Evolutionary conservation across 2,797 vertebrate genomes (phyloP), one percentile per base, ranked within the genome.

Genomic region (Margarornis squamiger): DNA sequence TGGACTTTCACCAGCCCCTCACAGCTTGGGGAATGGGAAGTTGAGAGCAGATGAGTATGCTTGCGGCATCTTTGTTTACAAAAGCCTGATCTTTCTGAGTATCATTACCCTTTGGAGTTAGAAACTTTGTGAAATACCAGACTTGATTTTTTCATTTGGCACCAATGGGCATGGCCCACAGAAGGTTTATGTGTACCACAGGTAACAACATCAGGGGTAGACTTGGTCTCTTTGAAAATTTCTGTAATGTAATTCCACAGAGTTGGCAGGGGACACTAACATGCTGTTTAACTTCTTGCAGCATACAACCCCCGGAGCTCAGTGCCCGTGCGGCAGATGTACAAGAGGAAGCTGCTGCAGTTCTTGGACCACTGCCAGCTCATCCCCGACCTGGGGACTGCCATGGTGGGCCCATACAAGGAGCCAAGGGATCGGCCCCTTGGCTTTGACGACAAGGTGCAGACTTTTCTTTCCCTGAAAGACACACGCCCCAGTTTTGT

Each of bases 351-450:
- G 93, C 97, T 99, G 97, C 97, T 98, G 29, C 91, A 86, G 71
- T 99, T 99, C 93, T 49, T 98, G 92, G 98, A 99, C 86, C 97
- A 97, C 90, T 99, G 99, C 97, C 97, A 98, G 43, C 99, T 99
- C 81, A 97, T 99, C 76, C 97, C 98, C 24, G 99, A 99, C 96
- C 97, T 99, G 78, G 98, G 97, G 71, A 92, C 97, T 68, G 97
- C 93, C 73, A 99, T 99, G 99, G 98, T 93, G 13, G 96, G 89
- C 52, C 97, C 96, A 9, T 98, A 98, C 97, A 98, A 45, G 80
- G 97, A 98, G n/a, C 98, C 98, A 79, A 94, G 88, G 86, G 97
- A 98, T 73, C 95, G 97, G 63, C 98, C 99, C 23, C 91, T 95
- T 45, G 99, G 98, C 96, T 98, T 99, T 88, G 98, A 98, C 57